phyloP scores from a whole-genome alignment of 2,113 vertebrate species.

The Amphilophus citrinellus region DNA sequence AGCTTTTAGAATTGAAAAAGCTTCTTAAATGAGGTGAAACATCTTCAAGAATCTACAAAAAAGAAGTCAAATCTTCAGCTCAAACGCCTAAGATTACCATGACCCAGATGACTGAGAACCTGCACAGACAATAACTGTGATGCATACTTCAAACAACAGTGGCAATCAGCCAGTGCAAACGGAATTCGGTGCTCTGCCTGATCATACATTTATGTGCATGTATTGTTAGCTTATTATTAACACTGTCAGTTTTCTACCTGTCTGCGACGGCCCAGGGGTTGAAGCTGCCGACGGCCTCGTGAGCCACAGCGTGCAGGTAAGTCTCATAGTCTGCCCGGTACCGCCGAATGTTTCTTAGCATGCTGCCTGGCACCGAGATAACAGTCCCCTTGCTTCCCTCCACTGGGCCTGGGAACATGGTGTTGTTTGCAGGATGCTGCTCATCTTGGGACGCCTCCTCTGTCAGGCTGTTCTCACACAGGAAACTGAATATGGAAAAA shows the following conservation, averaged over 20 bases:
- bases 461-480: constrained; percentile 74
- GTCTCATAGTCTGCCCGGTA: constrained; percentile 83
- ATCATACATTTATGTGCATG: background rate
- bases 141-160: background rate
- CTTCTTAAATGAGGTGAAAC: background rate
- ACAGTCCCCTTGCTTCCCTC: constrained; percentile 24
- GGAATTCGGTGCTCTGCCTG: background rate
- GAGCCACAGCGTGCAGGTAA: constrained; percentile 85
- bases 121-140: background rate
- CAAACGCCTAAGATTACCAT: background rate
- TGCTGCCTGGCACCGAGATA: constrained; percentile 80
- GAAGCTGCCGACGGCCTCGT: constrained; percentile 85
- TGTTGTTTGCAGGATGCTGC: constrained; percentile 22
- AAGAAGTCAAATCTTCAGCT: background rate
- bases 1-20: background rate
- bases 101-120: background rate
- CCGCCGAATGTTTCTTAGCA: constrained; percentile 82
- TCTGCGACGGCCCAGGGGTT: constrained; percentile 89
- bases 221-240: background rate
- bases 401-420: constrained; percentile 16
- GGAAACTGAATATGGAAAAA: constrained; percentile 56
- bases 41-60: background rate
- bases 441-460: constrained; percentile 70
- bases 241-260: constrained; percentile 80
- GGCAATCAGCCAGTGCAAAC: background rate